Percentiles rank a stretch among this genome's conserved stretches.
Conservation (phyloP, 2,888 invertebrate species). For the Mycalesis mineus region DNA sequence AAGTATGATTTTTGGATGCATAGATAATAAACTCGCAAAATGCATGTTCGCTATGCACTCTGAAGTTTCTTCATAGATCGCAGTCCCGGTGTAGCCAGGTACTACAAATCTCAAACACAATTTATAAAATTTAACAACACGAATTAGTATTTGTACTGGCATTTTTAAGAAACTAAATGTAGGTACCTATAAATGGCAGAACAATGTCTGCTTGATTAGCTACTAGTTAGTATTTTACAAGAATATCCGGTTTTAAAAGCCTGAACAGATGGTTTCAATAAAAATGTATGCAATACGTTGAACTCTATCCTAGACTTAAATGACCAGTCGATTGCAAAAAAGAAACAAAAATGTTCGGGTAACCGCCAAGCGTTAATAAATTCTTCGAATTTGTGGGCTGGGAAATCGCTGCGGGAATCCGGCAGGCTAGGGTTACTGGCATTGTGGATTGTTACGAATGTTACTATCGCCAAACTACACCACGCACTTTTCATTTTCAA, state of each 20-base stretch:
- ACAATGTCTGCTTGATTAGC: too few species aligned
- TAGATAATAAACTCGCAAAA: too few species aligned
- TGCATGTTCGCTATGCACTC: too few species aligned
- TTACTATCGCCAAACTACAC: constrained; percentile 1
- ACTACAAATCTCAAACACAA: too few species aligned
- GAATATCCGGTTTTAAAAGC: not conserved
- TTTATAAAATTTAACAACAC: too few species aligned
- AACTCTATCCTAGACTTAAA: not conserved
- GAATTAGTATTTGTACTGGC: too few species aligned
- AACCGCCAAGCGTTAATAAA: constrained; percentile 74
- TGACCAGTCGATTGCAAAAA: constrained; percentile 43
- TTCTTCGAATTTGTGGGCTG: constrained; percentile 57
- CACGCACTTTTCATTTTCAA: constrained; percentile 2
- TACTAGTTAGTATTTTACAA: too few species aligned
- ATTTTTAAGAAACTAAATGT: too few species aligned
- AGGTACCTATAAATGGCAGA: too few species aligned
- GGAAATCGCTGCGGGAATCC: constrained; percentile 39
- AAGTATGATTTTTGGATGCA: too few species aligned
- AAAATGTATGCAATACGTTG: not conserved
- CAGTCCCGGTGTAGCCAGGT: too few species aligned
- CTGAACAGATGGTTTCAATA: not conserved
- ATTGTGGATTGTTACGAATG: constrained; percentile 5
- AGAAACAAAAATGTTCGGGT: constrained; percentile 62
- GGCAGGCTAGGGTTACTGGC: constrained; percentile 34
- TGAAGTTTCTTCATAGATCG: too few species aligned